A percentile compares a stretch with the other conserved stretches of the same genome.
Conservation (phyloP, 92 coral and sea anemone species). For the Porites evermanni region DNA sequence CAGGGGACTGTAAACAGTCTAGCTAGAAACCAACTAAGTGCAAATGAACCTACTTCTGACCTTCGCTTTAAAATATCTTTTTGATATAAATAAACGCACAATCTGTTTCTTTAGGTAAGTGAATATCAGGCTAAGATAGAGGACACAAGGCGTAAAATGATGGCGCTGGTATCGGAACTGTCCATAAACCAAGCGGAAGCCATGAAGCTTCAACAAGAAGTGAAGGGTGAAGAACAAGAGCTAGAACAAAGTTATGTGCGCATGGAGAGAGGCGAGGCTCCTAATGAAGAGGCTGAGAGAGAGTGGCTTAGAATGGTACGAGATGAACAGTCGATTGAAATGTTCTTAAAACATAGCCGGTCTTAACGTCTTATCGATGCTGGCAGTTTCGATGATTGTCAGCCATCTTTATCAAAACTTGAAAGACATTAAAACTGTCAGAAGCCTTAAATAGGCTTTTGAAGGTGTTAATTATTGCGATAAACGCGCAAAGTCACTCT, state of each 20-base stretch:
- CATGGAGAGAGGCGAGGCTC: conserved; percentile 98
- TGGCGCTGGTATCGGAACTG: conserved; percentile 98
- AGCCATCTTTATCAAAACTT: too few species aligned
- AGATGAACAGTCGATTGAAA: conserved; percentile 25
- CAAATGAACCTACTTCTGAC: background rate
- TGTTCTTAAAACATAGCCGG: too few species aligned
- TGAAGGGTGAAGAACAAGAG: conserved; percentile 81
- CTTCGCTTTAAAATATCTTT: too few species aligned
- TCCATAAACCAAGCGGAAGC: conserved; percentile 99
- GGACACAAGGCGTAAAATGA: conserved; percentile 98
- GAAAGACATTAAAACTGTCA: too few species aligned
- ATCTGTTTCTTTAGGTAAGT: conserved; percentile 71
- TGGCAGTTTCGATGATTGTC: too few species aligned
- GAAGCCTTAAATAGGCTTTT: too few species aligned
- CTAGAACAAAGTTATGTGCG: conserved; percentile 93
- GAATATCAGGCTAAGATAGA: conserved; percentile 98
- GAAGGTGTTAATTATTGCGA: too few species aligned
- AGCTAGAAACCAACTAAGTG: too few species aligned
- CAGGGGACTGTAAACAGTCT: too few species aligned
- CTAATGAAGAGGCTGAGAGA: conserved; percentile 92
- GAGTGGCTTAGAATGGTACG: conserved; percentile 91
- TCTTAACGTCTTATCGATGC: too few species aligned
- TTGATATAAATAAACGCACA: too few species aligned
- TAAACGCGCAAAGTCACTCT: too few species aligned
- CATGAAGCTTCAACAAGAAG: conserved; percentile 92